A percentile compares a stretch with the other conserved stretches of the same genome.
phyloP scores from a whole-genome alignment of 2,888 invertebrate genomes.

The Petrolisthes cinctipes region DNA sequence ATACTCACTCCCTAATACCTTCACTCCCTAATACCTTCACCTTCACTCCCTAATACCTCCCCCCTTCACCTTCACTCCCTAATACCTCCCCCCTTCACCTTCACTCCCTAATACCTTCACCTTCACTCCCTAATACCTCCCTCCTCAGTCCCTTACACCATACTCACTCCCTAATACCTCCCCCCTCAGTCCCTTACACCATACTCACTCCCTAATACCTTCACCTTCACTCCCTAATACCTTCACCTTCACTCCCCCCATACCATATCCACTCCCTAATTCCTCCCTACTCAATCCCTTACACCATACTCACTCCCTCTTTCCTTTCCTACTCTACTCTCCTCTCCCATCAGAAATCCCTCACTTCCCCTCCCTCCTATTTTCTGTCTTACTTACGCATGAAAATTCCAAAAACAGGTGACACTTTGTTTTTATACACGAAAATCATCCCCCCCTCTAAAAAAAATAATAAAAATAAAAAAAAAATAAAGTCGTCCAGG shows the following conservation, averaged over 20 bases:
- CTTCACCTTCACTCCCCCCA: neutral
- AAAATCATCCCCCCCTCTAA: too few species aligned
- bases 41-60: neutral
- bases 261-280: neutral
- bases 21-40: neutral
- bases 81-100: neutral
- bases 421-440: too few species aligned
- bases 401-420: too few species aligned
- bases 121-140: neutral
- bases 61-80: neutral
- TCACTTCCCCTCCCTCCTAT: neutral
- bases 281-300: neutral
- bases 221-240: neutral
- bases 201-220: neutral
- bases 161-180: neutral
- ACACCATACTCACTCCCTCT: neutral
- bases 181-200: neutral
- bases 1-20: neutral
- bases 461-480: too few species aligned
- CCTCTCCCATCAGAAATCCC: neutral
- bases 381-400: neutral
- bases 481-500: too few species aligned
- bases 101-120: neutral
- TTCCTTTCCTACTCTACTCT: neutral
- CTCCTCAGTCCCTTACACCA: neutral